A percentile compares a stretch with the other conserved stretches of the same genome.
Conservation (phyloP, 2,888 invertebrate genomes). For the Galerucella pusilla region DNA sequence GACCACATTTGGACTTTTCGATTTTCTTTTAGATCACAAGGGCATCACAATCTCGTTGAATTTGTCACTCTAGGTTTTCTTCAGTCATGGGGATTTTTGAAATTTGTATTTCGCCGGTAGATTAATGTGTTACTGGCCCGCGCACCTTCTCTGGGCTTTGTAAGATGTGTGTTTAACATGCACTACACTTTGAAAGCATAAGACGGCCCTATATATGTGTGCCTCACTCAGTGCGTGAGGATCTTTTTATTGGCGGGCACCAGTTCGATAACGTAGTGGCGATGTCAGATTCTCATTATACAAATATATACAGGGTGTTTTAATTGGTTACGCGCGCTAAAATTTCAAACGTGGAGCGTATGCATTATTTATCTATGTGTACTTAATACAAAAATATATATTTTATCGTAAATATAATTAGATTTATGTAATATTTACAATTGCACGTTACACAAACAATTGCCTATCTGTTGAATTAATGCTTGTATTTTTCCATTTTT, state of each 20-base stretch:
- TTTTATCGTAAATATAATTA: background rate
- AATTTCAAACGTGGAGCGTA: background rate
- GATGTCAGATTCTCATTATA: slow-evolving; percentile 23
- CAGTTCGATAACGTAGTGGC: slow-evolving; percentile 51
- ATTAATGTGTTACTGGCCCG: slow-evolving; percentile 27
- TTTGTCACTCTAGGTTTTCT: slow-evolving; percentile 31
- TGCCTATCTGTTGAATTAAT: no score
- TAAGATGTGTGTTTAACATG: slow-evolving; percentile 52
- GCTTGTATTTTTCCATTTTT: no score
- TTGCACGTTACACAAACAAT: no score
- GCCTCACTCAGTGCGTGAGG: slow-evolving; percentile 53
- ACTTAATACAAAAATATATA: background rate
- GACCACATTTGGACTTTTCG: slow-evolving; percentile 39
- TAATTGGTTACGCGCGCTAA: background rate
- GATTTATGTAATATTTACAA: no score
- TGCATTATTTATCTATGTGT: background rate
- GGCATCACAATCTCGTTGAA: slow-evolving; percentile 42
- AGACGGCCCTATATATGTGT: slow-evolving; percentile 57
- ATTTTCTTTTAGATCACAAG: slow-evolving; percentile 43
- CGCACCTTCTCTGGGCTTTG: slow-evolving; percentile 38
- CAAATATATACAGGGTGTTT: slow-evolving; percentile 22
- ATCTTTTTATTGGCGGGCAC: slow-evolving; percentile 51
- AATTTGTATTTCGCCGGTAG: slow-evolving; percentile 40
- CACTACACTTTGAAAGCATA: slow-evolving; percentile 56
- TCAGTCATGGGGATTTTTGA: slow-evolving; percentile 40